These are phyloP conservation scores for Tichodroma muraria DNA, from an alignment of 2,113 vertebrate genomes.

Conservation along the genomic window DNA sequence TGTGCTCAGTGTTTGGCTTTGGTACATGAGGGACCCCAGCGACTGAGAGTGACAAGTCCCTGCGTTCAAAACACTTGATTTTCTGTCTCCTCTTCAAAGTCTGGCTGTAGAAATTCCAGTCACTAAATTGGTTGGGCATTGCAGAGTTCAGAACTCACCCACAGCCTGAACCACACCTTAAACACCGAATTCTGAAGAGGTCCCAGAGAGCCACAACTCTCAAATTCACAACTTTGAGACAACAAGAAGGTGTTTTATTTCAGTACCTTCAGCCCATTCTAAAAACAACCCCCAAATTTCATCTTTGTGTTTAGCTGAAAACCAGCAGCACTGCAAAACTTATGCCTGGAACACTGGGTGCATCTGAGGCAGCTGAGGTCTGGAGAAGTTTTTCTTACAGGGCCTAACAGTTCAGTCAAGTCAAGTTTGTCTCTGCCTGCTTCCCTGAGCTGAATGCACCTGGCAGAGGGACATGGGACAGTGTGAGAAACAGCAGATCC, in stretches of 20 bases:
- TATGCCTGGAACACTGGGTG: not conserved
- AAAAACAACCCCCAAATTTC: not conserved
- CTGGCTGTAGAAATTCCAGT: not conserved
- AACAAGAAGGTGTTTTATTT: not conserved
- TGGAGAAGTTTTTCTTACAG: not conserved
- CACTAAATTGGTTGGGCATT: not conserved
- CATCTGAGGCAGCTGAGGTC: not conserved
- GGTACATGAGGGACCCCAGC: not conserved
- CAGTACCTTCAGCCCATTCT: not conserved
- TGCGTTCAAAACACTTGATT: not conserved
- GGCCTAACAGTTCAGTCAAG: not conserved
- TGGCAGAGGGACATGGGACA: not conserved
- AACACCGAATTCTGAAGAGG: not conserved
- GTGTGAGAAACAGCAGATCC: not conserved
- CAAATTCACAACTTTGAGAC: not conserved
- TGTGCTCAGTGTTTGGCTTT: not conserved
- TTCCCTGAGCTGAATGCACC: not conserved
- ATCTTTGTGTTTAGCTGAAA: not conserved
- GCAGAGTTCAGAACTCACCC: not conserved
- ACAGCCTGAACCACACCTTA: not conserved
- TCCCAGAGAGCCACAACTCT: not conserved
- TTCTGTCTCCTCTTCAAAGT: not conserved
- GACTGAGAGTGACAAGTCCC: not conserved
- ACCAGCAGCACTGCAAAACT: not conserved
- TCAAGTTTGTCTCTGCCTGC: not conserved